Conservation (phyloP, 2,888 invertebrate genomes). For the Pachydiplax longipennis region DNA sequence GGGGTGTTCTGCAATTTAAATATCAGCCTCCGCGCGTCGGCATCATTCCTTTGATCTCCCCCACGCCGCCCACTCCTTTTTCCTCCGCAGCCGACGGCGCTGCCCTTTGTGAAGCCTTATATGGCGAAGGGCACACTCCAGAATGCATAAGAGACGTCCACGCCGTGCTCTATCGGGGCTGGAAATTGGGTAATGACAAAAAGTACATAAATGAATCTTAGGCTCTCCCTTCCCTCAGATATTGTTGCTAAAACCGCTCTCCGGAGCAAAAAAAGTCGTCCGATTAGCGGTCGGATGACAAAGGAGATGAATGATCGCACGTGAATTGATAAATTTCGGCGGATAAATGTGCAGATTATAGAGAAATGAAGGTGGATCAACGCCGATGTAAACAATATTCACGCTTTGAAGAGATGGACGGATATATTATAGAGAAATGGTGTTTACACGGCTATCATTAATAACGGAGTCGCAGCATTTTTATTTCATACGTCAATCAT, state of each 20-base stretch:
- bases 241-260: neutral
- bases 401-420: too few relatives aligned
- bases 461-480: too few relatives aligned
- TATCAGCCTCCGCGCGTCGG: conserved; percentile 48
- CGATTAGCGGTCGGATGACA: neutral
- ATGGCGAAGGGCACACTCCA: conserved; percentile 51
- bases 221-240: neutral
- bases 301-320: too few relatives aligned
- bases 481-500: too few relatives aligned
- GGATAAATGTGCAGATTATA: too few relatives aligned
- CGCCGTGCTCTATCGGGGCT: conserved; percentile 39
- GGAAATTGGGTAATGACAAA: conserved; percentile 41
- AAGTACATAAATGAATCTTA: conserved; percentile 43
- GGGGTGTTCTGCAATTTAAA: conserved; percentile 53
- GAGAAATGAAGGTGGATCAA: too few relatives aligned
- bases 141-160: conserved; percentile 51
- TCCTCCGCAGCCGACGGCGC: neutral
- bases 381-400: too few relatives aligned
- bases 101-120: conserved; percentile 50
- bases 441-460: too few relatives aligned
- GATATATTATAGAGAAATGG: too few relatives aligned
- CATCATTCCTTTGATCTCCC: conserved; percentile 38
- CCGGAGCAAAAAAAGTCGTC: too few relatives aligned
- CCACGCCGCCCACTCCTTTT: neutral
- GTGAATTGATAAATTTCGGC: too few relatives aligned